Base-by-base conservation (phyloP, 92 coral and sea anemone species). In the Paragorgia papillata region DNA sequence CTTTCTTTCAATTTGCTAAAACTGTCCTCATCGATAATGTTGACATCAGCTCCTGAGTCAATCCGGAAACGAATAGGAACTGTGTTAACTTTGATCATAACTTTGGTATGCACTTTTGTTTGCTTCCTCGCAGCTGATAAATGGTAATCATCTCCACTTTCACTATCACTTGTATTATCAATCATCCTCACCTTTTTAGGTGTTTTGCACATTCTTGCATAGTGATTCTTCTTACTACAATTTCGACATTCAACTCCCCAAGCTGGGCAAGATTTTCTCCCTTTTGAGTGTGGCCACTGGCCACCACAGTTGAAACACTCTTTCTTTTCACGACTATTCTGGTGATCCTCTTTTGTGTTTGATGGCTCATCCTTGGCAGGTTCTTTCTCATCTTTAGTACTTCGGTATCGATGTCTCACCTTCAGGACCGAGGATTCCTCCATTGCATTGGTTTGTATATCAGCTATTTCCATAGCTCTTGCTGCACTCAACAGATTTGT, bases 251-350 rank as follows among this genome's bases (percentile, higher is more conserved):
- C 75, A 46, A 37, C 10, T 7, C 30, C 75, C 73, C 73, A 76
- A 59, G 81, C 81, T 32, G 73, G 73, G 10, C 81, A 76, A 15
- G 81, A 60, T 30, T 76, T 76, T 58, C 81, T 59, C 0, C 73
- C 73, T 26, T 26, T 46, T 60, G 81, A 1, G 27, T 76, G 81
- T 22, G 73, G 81, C 81, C 81, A 76, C 57, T 24, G 12, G 20
- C 81, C 81, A 1, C 81, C 81, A 62, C 81, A 76, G 61, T 37
- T 60, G n/a, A 43, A 77, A 35, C 82, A 62, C 33, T 62, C 82
- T 49, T 69, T 30, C 18, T 28, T 44, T 67, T 43, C 48, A 0
- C 57, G 12, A 8, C 18, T 8, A 18, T 17, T n/a, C 43, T n/a
- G n/a, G n/a, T n/a, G n/a, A n/a, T n/a, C n/a, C n/a, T n/a, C n/a